Evolutionary conservation across 2,797 vertebrate species (phyloP), one percentile per base, ranked within the genome.

Genomic region (Glyptemys insculpta): DNA sequence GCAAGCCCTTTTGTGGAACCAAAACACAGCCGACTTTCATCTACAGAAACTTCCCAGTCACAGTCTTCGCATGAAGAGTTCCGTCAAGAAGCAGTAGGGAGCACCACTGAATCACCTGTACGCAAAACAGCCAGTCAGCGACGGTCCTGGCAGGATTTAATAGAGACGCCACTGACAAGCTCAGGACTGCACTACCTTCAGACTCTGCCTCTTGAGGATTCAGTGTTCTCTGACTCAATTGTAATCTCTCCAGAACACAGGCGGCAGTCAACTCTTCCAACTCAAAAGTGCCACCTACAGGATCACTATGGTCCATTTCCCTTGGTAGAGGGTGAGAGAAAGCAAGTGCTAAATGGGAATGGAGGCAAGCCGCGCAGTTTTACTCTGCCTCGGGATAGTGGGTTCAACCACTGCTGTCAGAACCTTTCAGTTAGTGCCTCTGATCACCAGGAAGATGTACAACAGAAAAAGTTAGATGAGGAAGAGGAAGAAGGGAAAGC

Each of bases 101-200:
- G 99, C n/a, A 96, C 98, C 91, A 99, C 98, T 0, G 99, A 99
- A 83, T 99, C 99, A 1, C 99, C 99, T 0, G 98, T 99, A 12
- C 99, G 99, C 59, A 99, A 99, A 91, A 99, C 99, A 0, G 99
- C 99, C 1, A 99, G 99, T 94, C 99, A 99, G 98, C 98, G 99
- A 88, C 99, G 99, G 49, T 99, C 99, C 50, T 99, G 99, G 99
- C 99, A 99, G 98, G 99, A 99, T 98, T 98, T 99, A 97, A 99
- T 99, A 34, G 99, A 99, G 98, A 99, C 99, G 0, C 99, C 99
- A 0, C 97, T 99, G 96, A 99, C 99, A 0, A 99, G 99, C 96
- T 99, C 99, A 1, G 99, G 99, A 96, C 98, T 99, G 91, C 99
- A 99, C 97, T 99, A 99, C 97, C 98, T 99, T 96, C 99, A 99